phyloP scores from a whole-genome alignment of 2,113 vertebrate species.

The Pygoscelis adeliae region DNA sequence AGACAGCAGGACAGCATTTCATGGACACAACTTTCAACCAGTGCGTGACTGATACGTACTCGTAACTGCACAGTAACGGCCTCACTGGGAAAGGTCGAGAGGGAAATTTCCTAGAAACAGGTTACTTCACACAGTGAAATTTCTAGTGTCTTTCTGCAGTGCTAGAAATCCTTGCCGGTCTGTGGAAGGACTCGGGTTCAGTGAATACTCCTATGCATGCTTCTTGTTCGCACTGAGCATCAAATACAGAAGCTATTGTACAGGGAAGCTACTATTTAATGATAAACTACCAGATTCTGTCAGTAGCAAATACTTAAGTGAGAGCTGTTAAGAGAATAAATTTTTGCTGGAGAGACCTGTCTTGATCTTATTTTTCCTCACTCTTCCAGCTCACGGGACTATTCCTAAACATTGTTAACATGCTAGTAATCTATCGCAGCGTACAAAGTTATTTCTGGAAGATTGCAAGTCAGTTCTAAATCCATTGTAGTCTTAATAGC shows the following conservation, averaged over 20 bases:
- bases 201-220: rapidly evolving
- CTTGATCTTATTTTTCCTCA: not conserved
- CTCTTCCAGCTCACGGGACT: not conserved
- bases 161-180: rapidly evolving
- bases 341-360: not conserved
- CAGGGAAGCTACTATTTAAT: not conserved
- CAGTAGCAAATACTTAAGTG: not conserved
- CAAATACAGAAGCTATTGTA: not conserved
- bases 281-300: not conserved
- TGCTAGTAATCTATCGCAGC: rapidly evolving
- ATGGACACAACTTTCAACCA: rapidly evolving
- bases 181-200: rapidly evolving
- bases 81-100: not conserved
- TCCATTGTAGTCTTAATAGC: not conserved
- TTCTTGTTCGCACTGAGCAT: rapidly evolving
- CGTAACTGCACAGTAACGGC: rapidly evolving
- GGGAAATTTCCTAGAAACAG: not conserved
- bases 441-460: not conserved
- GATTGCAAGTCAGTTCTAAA: not conserved
- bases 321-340: not conserved
- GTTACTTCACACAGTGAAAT: rapidly evolving
- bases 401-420: rapidly evolving
- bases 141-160: not conserved
- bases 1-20: not conserved
- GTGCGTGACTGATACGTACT: not conserved